phyloP scores from a whole-genome alignment of 2,113 vertebrate genomes.

The Indicator indicator region DNA sequence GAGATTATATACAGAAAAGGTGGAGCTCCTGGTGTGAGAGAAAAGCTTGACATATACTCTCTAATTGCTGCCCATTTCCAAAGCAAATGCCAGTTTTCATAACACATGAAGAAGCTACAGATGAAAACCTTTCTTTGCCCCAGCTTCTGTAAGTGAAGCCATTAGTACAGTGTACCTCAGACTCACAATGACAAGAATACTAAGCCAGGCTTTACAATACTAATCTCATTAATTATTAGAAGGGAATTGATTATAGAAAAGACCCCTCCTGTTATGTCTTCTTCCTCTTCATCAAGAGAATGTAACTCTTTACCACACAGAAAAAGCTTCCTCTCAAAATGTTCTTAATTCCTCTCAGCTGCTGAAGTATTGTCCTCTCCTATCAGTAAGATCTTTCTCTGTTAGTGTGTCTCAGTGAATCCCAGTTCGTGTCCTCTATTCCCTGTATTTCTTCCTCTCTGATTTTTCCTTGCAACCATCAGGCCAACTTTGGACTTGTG shows the following conservation, averaged over 20 bases:
- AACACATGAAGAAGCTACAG: background rate
- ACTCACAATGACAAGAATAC: background rate
- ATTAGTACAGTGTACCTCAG: background rate
- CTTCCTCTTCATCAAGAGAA: background rate
- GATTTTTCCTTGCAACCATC: background rate
- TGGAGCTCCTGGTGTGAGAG: background rate
- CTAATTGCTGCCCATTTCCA: background rate
- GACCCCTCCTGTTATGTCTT: background rate
- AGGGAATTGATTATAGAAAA: background rate
- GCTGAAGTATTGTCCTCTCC: background rate
- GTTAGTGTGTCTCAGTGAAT: background rate
- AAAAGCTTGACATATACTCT: background rate
- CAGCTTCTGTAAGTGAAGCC: background rate
- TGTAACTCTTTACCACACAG: background rate
- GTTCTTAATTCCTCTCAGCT: background rate
- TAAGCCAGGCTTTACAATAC: background rate
- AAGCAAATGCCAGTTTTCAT: background rate
- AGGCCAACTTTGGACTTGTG: accelerated
- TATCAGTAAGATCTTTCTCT: background rate
- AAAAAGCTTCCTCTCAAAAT: background rate
- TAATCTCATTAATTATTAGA: background rate
- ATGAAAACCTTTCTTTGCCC: background rate
- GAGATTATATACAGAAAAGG: background rate
- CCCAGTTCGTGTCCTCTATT: background rate
- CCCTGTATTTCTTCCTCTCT: background rate